phyloP scores from a whole-genome alignment of 2,888 invertebrate species.

The Thymelicus acteon region DNA sequence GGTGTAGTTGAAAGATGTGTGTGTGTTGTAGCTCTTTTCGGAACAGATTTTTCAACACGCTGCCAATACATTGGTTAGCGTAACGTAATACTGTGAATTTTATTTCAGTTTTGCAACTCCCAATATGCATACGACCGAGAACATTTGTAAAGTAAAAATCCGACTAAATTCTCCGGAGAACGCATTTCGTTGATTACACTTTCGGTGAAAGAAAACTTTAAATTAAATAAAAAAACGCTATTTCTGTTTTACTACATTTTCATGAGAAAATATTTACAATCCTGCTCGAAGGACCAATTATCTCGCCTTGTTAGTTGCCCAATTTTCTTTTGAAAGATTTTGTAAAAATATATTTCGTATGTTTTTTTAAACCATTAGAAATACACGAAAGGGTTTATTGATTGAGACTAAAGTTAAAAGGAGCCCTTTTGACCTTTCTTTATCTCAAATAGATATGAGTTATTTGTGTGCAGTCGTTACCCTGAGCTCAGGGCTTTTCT shows the following conservation, averaged over 20 bases:
- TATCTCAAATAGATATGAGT: too few species aligned
- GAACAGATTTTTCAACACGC: too few species aligned
- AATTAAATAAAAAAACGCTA: neutral
- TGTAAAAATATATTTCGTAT: too few species aligned
- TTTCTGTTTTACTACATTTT: neutral
- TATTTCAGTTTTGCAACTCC: neutral
- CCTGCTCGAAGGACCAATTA: conserved; percentile 20
- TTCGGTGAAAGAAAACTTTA: neutral
- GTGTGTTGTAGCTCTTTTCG: too few species aligned
- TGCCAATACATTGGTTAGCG: neutral
- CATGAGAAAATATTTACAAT: neutral
- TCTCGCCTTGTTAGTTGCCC: neutral
- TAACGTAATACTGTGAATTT: neutral
- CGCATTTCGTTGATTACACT: conserved; percentile 8
- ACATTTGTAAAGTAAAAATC: conserved; percentile 3
- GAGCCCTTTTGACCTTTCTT: too few species aligned
- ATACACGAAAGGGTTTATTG: neutral
- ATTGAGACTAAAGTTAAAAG: neutral
- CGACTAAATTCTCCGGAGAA: neutral
- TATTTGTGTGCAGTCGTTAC: too few species aligned
- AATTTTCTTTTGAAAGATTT: neutral
- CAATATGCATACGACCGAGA: neutral
- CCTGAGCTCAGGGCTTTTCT: too few species aligned
- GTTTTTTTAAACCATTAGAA: too few species aligned
- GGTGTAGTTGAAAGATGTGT: too few species aligned